A percentile compares a stretch with the other conserved stretches of the same genome.
These are phyloP conservation scores for Eidolon dupreanum DNA, from an alignment of 2,797 vertebrate genomes.

Conservation along the genomic window DNA sequence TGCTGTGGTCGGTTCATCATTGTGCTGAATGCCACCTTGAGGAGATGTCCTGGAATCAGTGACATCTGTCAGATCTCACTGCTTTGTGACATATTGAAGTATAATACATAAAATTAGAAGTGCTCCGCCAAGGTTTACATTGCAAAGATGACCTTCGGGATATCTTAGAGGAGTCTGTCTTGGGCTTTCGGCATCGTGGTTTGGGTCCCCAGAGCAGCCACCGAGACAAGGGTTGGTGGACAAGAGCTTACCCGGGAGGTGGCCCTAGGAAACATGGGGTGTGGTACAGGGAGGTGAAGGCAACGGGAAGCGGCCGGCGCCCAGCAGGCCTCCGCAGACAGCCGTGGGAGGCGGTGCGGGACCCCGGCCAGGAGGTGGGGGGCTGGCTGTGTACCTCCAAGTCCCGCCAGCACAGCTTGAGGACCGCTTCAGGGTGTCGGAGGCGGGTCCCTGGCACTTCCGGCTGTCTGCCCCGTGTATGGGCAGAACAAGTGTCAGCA, in stretches of 20 bases:
- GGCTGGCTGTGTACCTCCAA: background rate
- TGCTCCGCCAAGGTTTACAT: accelerated
- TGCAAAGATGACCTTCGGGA: accelerated
- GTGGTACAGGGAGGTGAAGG: accelerated
- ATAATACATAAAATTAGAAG: accelerated
- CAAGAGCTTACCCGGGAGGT: background rate
- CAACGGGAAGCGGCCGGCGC: accelerated
- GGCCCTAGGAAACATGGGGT: accelerated
- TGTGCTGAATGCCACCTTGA: background rate
- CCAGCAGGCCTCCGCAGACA: accelerated
- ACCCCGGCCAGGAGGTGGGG: accelerated
- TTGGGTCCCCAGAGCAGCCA: background rate
- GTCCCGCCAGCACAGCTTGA: background rate
- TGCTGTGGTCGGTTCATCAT: accelerated
- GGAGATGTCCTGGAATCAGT: background rate
- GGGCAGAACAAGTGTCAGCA: background rate
- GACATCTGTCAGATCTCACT: too few relatives aligned
- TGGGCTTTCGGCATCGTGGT: accelerated
- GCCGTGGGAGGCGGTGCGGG: accelerated
- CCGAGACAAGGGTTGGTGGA: background rate
- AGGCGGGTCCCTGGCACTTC: accelerated
- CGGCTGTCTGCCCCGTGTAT: background rate
- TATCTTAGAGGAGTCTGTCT: accelerated
- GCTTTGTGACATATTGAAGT: background rate
- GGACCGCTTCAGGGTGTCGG: background rate